Base-by-base conservation (phyloP, 2,113 vertebrate species). In the Coreoperca whiteheadi region DNA sequence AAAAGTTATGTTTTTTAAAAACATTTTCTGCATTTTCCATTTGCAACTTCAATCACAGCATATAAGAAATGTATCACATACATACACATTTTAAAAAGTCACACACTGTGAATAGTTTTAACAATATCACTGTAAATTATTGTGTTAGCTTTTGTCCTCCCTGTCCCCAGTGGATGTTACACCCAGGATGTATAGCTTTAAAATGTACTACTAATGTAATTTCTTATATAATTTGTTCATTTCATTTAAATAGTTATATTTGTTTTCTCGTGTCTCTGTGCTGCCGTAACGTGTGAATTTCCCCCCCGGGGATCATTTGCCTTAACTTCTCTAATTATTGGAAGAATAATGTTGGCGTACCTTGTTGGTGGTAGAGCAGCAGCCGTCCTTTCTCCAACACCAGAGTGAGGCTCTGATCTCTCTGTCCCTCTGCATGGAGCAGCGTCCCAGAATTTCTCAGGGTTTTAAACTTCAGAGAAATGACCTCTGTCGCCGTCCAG, bases 401-500 rank as follows among this genome's bases (percentile, higher is more conserved):
- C 74, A 94, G 85, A 30, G 77, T 91, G 77, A 94, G 88, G 84
- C 92, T 92, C 89, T 91, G 91, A 25, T 89, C 92, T 20, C 90
- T 30, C 12, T 69, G 87, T 56, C 91, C 92, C 67, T 86, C 89
- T 4, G 90, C 90, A 23, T 93, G 91, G 10, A 94, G 86, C 63
- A 94, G 79, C 0, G 87, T 92, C 66, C 93, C 93, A 34, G 82
- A 90, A 57, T 91, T 93, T 81, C 20, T 84, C 43, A 90, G 57
- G 51, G 91, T 93, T 81, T 93, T 94, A 73, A 94, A 92, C 87
- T 93, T 93, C 63, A 94, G 82, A 60, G 90, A 82, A 46, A 94
- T 82, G 46, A 39, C 61, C 78, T 92, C 88, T 34, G 25, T 89
- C 51, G 60, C 23, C 3, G 67, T 37, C 54, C 73, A 78, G 68